phyloP scores from a whole-genome alignment of 1,140 invertebrate species.

The Drosophila carrolli region DNA sequence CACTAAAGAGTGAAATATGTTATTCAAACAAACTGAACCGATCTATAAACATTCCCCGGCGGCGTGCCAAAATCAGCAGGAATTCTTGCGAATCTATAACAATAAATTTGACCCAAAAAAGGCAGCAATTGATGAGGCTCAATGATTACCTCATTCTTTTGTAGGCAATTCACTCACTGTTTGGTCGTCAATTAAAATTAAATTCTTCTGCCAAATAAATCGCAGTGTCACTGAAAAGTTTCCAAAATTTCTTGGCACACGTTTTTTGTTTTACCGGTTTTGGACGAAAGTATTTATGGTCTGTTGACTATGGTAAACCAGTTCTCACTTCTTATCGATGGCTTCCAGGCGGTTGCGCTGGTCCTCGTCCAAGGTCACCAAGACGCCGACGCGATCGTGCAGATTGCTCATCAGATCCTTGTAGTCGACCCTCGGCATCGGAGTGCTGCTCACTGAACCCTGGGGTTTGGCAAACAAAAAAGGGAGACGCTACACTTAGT shows the following conservation, averaged over 20 bases:
- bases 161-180: constrained; percentile 2
- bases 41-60: constrained; percentile 43
- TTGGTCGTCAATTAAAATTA: constrained; percentile 13
- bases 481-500: constrained; percentile 9
- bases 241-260: not conserved
- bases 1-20: constrained; percentile 29
- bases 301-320: constrained; percentile 30
- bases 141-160: constrained; percentile 15
- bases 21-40: constrained; percentile 24
- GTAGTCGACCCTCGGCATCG: constrained; percentile 32
- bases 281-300: constrained; percentile 12
- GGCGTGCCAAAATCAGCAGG: constrained; percentile 18
- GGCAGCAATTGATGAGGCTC: not conserved
- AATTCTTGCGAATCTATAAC: constrained; percentile 14
- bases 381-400: constrained; percentile 84
- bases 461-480: not conserved
- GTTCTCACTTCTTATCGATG: constrained; percentile 85
- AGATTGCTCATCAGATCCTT: constrained; percentile 73
- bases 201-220: constrained; percentile 28
- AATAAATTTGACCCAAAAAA: constrained; percentile 18
- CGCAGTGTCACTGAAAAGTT: constrained; percentile 21
- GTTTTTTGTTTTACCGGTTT: constrained; percentile 44
- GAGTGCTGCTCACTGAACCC: not conserved
- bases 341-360: constrained; percentile 83
- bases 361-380: constrained; percentile 84